Evolutionary conservation across 2,797 vertebrate species (phyloP).

Genomic region (Eospalax fontanierii): DNA sequence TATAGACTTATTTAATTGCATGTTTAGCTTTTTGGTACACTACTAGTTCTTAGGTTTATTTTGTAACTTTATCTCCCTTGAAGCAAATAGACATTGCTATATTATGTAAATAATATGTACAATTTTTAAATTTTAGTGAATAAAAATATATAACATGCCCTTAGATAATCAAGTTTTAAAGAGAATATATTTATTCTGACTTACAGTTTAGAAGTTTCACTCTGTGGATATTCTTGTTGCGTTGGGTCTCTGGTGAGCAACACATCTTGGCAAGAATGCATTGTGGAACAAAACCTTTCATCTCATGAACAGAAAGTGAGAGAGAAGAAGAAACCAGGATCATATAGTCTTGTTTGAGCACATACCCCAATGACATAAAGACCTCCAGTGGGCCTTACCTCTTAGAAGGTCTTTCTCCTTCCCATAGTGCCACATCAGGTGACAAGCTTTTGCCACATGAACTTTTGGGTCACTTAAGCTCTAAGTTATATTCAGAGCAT

Average conservation of each 20-base stretch:
- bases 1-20: background rate
- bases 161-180: background rate
- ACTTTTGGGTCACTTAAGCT: background rate
- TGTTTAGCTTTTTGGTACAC: background rate
- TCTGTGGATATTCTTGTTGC: background rate
- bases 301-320: background rate
- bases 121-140: too few species aligned
- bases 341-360: background rate
- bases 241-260: background rate
- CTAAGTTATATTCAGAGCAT: background rate
- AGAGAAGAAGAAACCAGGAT: background rate
- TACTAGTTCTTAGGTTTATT: too few species aligned
- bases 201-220: background rate
- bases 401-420: background rate
- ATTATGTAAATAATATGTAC: too few species aligned
- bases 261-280: background rate
- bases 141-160: background rate
- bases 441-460: background rate
- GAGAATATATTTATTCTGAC: background rate
- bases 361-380: background rate
- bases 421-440: too few species aligned
- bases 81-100: too few species aligned
- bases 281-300: background rate
- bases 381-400: background rate
- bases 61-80: too few species aligned